These are phyloP conservation scores for Crocodylus rhombifer DNA, from an alignment of 2,797 vertebrate species.

Conservation along the genomic window DNA sequence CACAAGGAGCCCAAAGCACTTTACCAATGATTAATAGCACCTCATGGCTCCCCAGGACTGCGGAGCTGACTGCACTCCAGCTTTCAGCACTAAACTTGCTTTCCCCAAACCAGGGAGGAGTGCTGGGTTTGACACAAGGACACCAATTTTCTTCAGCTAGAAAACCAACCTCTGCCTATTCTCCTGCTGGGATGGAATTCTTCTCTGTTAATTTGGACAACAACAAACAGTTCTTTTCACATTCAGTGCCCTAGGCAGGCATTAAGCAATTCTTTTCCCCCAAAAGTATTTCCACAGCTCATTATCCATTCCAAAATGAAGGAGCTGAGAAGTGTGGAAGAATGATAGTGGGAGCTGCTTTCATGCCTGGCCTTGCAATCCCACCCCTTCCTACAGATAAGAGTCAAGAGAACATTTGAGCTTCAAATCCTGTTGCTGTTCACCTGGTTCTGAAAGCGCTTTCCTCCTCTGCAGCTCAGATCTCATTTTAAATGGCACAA, in stretches of 20 bases:
- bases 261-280: neutral
- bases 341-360: neutral
- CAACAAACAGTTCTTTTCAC: neutral
- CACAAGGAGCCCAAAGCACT: neutral
- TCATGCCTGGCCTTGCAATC: neutral
- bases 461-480: neutral
- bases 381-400: neutral
- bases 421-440: neutral
- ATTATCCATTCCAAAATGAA: neutral
- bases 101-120: fast-evolving
- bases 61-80: neutral
- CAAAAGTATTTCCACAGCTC: neutral
- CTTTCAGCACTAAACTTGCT: neutral
- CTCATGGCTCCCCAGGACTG: fast-evolving
- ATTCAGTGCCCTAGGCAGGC: neutral
- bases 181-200: too few relatives aligned
- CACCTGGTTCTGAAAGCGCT: neutral
- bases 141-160: neutral
- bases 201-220: neutral
- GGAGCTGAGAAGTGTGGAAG: neutral
- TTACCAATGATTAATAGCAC: fast-evolving
- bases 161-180: neutral
- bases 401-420: neutral
- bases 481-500: neutral
- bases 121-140: fast-evolving